These are phyloP conservation scores for Drosophila pseudoobscura DNA, from an alignment of 1,140 invertebrate genomes.

Conservation along the genomic window DNA sequence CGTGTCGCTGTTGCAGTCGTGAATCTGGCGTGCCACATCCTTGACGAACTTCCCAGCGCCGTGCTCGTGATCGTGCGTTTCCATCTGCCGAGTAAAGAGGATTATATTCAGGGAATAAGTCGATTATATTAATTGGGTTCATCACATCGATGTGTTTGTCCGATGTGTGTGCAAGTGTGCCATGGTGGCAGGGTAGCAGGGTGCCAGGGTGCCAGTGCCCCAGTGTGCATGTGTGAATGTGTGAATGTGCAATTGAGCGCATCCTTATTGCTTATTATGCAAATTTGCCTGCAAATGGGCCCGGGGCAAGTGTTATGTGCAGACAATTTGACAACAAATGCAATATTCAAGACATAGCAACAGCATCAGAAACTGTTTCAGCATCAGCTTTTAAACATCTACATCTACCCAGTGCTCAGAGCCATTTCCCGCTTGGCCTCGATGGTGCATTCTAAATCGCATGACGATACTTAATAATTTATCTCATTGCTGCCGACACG, in stretches of 20 bases:
- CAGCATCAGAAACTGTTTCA: slow-evolving; percentile 1
- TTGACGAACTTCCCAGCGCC: slow-evolving; percentile 65
- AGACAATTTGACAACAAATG: neutral
- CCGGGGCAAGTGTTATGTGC: slow-evolving; percentile 15
- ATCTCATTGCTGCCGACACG: slow-evolving; percentile 40
- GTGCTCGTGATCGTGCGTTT: slow-evolving; percentile 74
- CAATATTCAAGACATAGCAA: neutral
- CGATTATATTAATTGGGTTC: slow-evolving; percentile 1
- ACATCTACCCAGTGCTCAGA: too few species aligned
- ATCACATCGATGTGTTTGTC: neutral
- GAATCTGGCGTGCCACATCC: slow-evolving; percentile 63
- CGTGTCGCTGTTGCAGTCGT: slow-evolving; percentile 78
- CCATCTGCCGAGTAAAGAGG: slow-evolving; percentile 75
- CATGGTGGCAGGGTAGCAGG: too few species aligned
- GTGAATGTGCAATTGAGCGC: slow-evolving; percentile 35
- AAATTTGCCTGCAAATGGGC: slow-evolving; percentile 17
- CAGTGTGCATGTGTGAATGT: slow-evolving; percentile 8
- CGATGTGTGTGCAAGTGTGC: too few species aligned
- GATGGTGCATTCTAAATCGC: slow-evolving; percentile 43
- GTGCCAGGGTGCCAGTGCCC: too few species aligned
- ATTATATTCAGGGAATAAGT: neutral
- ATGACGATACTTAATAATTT: slow-evolving; percentile 53
- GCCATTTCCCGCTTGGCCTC: slow-evolving; percentile 7
- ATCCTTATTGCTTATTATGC: slow-evolving; percentile 46
- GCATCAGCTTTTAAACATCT: slow-evolving; percentile 1